These are phyloP conservation scores for Aurelia sp. DNA, from an alignment of 30 jellyfish, hydroid and myxozoan species.

Conservation along the genomic window DNA sequence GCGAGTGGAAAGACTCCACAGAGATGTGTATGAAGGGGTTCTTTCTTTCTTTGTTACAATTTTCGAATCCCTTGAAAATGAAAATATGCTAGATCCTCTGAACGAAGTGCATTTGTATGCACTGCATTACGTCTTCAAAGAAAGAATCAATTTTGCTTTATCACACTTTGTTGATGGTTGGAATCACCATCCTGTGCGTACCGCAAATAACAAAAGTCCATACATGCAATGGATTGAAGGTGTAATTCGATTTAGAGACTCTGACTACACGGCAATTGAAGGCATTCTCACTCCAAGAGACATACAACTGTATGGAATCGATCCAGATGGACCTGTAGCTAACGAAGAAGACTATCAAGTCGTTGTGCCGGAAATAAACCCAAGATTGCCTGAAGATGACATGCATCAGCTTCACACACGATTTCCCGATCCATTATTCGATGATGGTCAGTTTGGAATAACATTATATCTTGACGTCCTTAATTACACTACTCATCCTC, in stretches of 20 bases:
- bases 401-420: background rate
- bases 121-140: background rate
- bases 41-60: no score
- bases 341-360: no score
- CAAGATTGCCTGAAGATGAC: background rate
- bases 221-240: slow-evolving; percentile 15
- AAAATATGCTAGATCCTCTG: slow-evolving; percentile 11
- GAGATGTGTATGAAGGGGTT: no score
- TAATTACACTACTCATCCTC: background rate
- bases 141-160: slow-evolving; percentile 6
- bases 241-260: background rate
- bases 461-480: background rate
- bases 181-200: no score
- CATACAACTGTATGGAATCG: background rate
- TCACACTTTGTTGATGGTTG: background rate
- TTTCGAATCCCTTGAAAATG: no score
- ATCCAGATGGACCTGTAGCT: slow-evolving; percentile 2
- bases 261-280: background rate
- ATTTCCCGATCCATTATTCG: slow-evolving; percentile 3
- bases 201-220: no score
- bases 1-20: no score
- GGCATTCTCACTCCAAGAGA: slow-evolving; percentile 1
- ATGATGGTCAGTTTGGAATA: background rate
- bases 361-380: background rate
- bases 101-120: slow-evolving; percentile 14